Conservation (phyloP, 23 tunicate species). For the Ascidia mentula region DNA sequence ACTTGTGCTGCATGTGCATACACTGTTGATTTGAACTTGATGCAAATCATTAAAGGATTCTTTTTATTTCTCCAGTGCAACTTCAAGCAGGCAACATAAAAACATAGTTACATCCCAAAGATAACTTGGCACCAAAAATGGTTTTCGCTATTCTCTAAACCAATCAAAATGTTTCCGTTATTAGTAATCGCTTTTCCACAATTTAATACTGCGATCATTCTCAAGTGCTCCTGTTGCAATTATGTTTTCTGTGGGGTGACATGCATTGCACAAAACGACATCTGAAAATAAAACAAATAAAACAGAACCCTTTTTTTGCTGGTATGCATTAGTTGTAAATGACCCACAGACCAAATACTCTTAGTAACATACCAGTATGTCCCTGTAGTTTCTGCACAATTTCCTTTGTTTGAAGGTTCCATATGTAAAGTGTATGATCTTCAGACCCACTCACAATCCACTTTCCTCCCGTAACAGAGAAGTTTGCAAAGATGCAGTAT, state of each 20-base stretch:
- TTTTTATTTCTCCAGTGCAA: too few species aligned
- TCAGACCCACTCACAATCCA: slow-evolving; percentile 98
- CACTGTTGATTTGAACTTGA: too few species aligned
- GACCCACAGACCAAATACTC: too few species aligned
- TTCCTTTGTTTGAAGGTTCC: slow-evolving; percentile 97
- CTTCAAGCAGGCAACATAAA: too few species aligned
- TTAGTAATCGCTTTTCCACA: slow-evolving; percentile 92
- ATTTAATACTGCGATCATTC: slow-evolving; percentile 86
- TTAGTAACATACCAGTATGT: slow-evolving; percentile 70
- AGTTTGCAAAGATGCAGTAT: slow-evolving; percentile 97
- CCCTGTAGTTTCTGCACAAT: slow-evolving; percentile 90
- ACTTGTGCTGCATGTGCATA: too few species aligned
- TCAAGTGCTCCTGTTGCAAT: slow-evolving; percentile 92
- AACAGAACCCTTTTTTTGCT: too few species aligned
- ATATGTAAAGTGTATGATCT: slow-evolving; percentile 82
- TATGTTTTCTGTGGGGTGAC: slow-evolving; percentile 94
- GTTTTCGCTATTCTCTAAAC: too few species aligned
- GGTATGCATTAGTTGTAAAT: too few species aligned
- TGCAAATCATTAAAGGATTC: too few species aligned
- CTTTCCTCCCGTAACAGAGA: slow-evolving; percentile 97
- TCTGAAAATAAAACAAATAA: slow-evolving; percentile 42
- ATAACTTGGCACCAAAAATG: too few species aligned
- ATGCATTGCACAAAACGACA: slow-evolving; percentile 92
- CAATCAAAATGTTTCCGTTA: too few species aligned
- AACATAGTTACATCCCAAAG: too few species aligned